Base-by-base conservation (phyloP, 2,888 invertebrate species). In the Drosophila siamana region DNA sequence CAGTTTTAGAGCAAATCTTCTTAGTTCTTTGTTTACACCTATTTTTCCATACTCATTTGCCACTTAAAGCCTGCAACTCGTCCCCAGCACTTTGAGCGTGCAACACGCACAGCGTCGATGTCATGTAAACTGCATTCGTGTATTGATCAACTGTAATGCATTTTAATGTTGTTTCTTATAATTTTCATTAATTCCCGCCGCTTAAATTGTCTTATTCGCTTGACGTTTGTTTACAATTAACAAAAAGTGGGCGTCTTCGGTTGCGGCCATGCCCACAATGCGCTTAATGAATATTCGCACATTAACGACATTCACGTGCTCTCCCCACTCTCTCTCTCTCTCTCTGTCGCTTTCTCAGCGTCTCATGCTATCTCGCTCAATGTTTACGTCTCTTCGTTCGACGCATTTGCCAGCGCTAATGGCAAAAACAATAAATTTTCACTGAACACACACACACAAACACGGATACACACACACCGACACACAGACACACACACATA, bases 281-380 rank as follows among this genome's bases (percentile, higher is more conserved):
- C 74, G 71, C 74, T 85, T 82, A 83, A 85, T 83, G 85, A 85
- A 82, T 79, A 79, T 85, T 83, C 82, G 76, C 82, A 80, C 85
- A 83, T 83, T 83, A 83, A 84, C 82, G 82, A 65, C 52, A 44
- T 52, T 57, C 47, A 30, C 26, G 9, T 59, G 43, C 19, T 19
- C 40, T 52, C 36, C 40, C 59, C 36, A 26, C n/a, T 16, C 16
- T 15, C 19, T 26, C 1, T 28, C 22, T 44, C 13, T 11, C 7
- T 13, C 15, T 24, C 47, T 28, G 6, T 61, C 33, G n/a, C n/a
- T 44, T 36, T 62, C 55, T 63, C 66, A 19, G 16, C 28, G 19
- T 22, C 55, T 40, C 47, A 2, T 30, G 33, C 33, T 19, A 19
- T 19, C 30, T 8, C 8, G 28, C 36, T 30, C 40, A 38, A 54